A percentile compares a stretch with the other conserved stretches of the same genome.
phyloP scores from a whole-genome alignment of 2,113 vertebrate genomes.

The Thoracochromis brauschi region DNA sequence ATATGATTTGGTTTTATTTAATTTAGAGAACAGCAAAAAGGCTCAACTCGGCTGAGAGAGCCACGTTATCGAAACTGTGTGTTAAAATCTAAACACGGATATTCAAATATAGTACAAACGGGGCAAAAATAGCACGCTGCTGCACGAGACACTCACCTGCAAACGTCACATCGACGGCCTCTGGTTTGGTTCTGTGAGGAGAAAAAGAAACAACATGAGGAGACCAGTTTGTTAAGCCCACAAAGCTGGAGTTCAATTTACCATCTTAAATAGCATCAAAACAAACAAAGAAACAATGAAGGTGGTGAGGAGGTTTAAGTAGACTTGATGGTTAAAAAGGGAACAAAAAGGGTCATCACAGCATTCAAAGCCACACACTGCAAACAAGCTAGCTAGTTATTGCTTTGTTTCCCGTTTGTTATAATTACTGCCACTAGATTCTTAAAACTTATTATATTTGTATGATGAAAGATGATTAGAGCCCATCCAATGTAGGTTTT shows the following conservation, averaged over 20 bases:
- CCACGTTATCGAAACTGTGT: neutral
- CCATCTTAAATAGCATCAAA: neutral
- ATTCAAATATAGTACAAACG: neutral
- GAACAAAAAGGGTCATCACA: neutral
- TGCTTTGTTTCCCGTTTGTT: neutral
- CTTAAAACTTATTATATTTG: neutral
- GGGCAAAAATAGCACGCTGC: neutral
- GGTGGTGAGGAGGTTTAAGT: neutral
- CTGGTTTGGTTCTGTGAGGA: conserved; percentile 89
- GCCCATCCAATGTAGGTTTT: neutral
- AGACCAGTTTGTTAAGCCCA: neutral
- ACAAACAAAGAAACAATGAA: neutral
- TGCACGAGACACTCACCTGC: conserved; percentile 78
- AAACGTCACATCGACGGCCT: conserved; percentile 97
- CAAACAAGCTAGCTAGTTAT: neutral
- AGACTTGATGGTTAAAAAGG: neutral
- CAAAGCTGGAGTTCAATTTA: neutral
- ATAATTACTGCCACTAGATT: neutral
- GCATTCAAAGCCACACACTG: neutral
- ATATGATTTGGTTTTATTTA: neutral
- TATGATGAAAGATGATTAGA: neutral
- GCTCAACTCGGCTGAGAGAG: neutral
- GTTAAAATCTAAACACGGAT: neutral
- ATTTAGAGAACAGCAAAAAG: neutral
- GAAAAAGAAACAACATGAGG: neutral